Conservation (phyloP, 2,113 vertebrate genomes). For the Vireo altiloquus region DNA sequence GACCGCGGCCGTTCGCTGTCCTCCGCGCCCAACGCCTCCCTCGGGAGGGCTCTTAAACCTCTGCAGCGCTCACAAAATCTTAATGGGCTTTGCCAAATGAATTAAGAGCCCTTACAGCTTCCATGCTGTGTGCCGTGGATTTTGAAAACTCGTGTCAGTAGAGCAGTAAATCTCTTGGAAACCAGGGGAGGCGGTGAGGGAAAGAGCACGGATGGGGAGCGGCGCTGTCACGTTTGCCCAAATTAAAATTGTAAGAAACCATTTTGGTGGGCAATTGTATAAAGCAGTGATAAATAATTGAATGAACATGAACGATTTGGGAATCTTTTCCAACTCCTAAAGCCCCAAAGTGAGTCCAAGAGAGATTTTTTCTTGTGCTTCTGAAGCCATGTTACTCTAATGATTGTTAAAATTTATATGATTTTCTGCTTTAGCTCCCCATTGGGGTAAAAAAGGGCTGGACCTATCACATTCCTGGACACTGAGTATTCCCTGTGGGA, state of each 20-base stretch:
- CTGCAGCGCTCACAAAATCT: conserved; percentile 6
- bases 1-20: background rate
- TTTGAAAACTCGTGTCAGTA: background rate
- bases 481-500: background rate
- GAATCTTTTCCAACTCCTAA: background rate
- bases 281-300: background rate
- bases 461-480: background rate
- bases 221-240: background rate
- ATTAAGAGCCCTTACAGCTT: conserved; percentile 11
- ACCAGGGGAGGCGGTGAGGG: background rate
- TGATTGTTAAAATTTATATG: background rate
- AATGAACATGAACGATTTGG: background rate
- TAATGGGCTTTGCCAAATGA: conserved; percentile 24
- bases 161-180: background rate
- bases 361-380: background rate
- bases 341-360: background rate
- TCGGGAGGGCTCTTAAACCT: background rate
- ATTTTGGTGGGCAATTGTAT: background rate
- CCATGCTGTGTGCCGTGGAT: background rate
- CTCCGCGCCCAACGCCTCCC: background rate
- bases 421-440: background rate
- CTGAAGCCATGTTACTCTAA: background rate
- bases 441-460: background rate
- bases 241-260: background rate
- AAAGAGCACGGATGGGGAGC: background rate